Evolutionary conservation across 2,888 invertebrate genomes (phyloP).

Genomic region (Seira sanloemensis): DNA sequence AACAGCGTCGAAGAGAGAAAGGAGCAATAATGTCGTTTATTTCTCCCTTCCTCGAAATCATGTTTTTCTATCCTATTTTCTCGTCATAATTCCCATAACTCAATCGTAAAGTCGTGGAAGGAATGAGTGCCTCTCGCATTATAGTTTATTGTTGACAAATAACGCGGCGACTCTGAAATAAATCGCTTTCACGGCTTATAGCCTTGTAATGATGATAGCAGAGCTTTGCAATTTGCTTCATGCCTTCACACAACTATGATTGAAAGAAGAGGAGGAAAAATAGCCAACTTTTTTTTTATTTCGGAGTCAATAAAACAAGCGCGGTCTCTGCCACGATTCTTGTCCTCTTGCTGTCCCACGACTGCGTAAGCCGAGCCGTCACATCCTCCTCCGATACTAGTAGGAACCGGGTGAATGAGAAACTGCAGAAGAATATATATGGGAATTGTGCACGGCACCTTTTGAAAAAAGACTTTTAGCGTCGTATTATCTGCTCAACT

Average conservation of each 20-base stretch:
- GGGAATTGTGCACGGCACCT: background rate
- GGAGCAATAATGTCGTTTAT: background rate
- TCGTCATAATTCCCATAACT: constrained; percentile 31
- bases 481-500: too few species aligned
- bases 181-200: background rate
- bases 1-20: background rate
- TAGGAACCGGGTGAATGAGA: background rate
- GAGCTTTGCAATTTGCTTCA: too few species aligned
- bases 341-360: too few species aligned
- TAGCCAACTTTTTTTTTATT: too few species aligned
- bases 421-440: background rate
- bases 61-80: constrained; percentile 19
- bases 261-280: too few species aligned
- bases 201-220: too few species aligned
- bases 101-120: background rate
- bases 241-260: background rate
- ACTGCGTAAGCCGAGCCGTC: too few species aligned
- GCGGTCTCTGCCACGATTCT: too few species aligned
- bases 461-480: too few species aligned
- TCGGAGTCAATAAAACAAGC: too few species aligned
- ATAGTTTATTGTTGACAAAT: background rate
- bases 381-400: too few species aligned
- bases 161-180: background rate
- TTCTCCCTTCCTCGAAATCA: background rate
- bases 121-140: constrained; percentile 12